Evolutionary conservation across 2,797 vertebrate species (phyloP).

Genomic region (Amphiprion clarkii): DNA sequence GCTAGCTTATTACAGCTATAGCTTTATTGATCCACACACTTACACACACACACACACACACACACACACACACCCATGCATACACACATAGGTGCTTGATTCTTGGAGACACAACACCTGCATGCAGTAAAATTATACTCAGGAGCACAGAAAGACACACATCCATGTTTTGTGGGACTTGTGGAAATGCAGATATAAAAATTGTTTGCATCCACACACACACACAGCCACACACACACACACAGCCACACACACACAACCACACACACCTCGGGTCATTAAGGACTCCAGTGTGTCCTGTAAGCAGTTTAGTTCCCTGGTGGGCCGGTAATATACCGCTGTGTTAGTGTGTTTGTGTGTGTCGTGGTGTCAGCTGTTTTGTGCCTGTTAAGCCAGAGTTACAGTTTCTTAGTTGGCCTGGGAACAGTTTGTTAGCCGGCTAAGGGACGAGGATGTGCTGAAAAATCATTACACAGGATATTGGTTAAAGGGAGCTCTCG

Average conservation of each 20-base stretch:
- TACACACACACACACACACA: slow-evolving; percentile 12
- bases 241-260: slow-evolving; percentile 43
- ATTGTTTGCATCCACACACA: slow-evolving; percentile 33
- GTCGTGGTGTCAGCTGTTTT: slow-evolving; percentile 81
- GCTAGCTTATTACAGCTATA: slow-evolving; percentile 74
- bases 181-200: slow-evolving; percentile 63
- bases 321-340: slow-evolving; percentile 73
- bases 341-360: slow-evolving; percentile 52
- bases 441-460: slow-evolving; percentile 67
- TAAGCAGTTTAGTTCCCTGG: slow-evolving; percentile 82
- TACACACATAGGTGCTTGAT: slow-evolving; percentile 11
- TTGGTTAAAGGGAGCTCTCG: slow-evolving; percentile 49
- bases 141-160: slow-evolving; percentile 31
- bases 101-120: slow-evolving; percentile 39
- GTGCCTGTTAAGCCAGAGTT: slow-evolving; percentile 82
- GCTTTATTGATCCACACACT: slow-evolving; percentile 74
- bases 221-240: slow-evolving; percentile 35
- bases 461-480: slow-evolving; percentile 71
- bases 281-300: slow-evolving; percentile 81
- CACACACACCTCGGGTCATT: slow-evolving; percentile 69
- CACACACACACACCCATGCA: slow-evolving; percentile 15
- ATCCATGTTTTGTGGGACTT: slow-evolving; percentile 1
- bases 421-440: slow-evolving; percentile 76
- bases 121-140: slow-evolving; percentile 37
- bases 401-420: slow-evolving; percentile 76